Evolutionary conservation across 2,888 invertebrate genomes (phyloP).

Genomic region (Trimorus sp.): DNA sequence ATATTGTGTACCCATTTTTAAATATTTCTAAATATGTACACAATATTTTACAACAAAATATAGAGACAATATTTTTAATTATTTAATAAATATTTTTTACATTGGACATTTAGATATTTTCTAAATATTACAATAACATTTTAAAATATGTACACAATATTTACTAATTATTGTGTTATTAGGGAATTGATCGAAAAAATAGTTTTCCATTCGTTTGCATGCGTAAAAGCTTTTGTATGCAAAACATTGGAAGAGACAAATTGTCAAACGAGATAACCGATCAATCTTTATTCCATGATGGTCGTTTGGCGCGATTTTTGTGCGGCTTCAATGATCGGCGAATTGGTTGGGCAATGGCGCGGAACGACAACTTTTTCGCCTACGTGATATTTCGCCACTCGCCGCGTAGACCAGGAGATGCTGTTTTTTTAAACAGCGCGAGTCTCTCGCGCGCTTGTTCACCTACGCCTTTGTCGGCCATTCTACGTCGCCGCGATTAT

Average conservation of each 20-base stretch:
- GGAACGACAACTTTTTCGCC: constrained; percentile 47
- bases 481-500: constrained; percentile 14
- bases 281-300: constrained; percentile 10
- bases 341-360: constrained; percentile 44
- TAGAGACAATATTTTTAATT: too few relatives aligned
- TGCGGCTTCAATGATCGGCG: constrained; percentile 31
- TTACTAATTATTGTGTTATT: too few relatives aligned
- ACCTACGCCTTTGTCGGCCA: constrained; percentile 30
- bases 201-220: background rate
- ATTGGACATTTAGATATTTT: too few relatives aligned
- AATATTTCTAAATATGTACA: too few relatives aligned
- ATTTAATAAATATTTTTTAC: too few relatives aligned
- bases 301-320: constrained; percentile 27
- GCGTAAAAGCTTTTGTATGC: background rate
- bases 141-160: too few relatives aligned
- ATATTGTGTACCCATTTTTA: too few relatives aligned
- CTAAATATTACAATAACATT: too few relatives aligned
- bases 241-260: constrained; percentile 5
- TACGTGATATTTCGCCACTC: constrained; percentile 53
- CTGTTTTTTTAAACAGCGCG: constrained; percentile 41
- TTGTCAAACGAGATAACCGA: constrained; percentile 13
- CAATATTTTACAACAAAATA: too few relatives aligned
- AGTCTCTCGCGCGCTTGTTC: constrained; percentile 25
- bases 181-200: background rate
- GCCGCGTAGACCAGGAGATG: constrained; percentile 24